Evolutionary conservation across 2,888 invertebrate species (phyloP), one percentile per base, ranked within the genome.

Genomic region (Cremastobaeus sp.): DNA sequence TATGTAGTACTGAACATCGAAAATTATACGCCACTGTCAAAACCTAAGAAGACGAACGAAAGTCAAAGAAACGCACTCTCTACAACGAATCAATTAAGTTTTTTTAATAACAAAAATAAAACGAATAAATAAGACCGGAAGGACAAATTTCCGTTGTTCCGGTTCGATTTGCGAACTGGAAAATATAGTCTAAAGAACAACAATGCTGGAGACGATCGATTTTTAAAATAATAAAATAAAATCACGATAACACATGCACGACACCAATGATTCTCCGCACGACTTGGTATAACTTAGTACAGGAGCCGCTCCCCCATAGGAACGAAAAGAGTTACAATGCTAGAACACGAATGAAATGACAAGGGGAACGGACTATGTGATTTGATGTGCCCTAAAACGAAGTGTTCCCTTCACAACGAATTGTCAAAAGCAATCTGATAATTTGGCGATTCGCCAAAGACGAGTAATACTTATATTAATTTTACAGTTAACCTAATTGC

Each of bases 41-140:
- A 12, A 37, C 21, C 1, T 32, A 32, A 18, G 14, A 48, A 45
- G 18, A 52, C 32, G 25, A 30, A 54, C 39, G 30, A 54, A 50
- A 50, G 30, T 39, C 54, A 35, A 54, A 18, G 28, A 41, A 28
- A 30, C 39, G 37, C 37, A 18, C 12, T 50, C 30, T 39, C 39
- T 12, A 20, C 28, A 18, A 37, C 11, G 8, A 1, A 52, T 52
- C 30, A n/a, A n/a, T n/a, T n/a, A n/a, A n/a, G n/a, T n/a, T 28
- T 11, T 47, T 30, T 15, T 21, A 12, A 35, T 41, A 54, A 41
- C 54, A 37, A 60, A 60, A 48, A 60, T 45, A 48, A 60, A 35
- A 39, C 28, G n/a, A 57, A 57, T 45, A 59, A 47, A 47, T 41
- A n/a, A 55, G 43, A 17, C 15, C 8, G 11, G 20, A 15, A 15